Evolutionary conservation across 2,797 vertebrate species (phyloP).

Genomic region (Sus cebifrons): DNA sequence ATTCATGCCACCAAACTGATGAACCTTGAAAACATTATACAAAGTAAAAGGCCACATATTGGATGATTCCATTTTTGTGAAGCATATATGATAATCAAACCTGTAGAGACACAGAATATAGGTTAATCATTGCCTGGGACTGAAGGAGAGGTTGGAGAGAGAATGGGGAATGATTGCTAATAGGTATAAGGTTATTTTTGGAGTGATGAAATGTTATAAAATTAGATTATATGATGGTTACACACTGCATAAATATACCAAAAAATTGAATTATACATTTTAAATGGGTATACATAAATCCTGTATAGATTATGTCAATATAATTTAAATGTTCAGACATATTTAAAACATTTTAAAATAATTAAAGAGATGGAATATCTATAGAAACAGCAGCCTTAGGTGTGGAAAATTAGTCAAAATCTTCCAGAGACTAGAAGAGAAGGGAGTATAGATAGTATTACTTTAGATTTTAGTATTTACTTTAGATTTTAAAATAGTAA

Average conservation of each 20-base stretch:
- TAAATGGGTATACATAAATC: neutral
- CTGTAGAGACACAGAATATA: neutral
- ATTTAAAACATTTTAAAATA: conserved; percentile 21
- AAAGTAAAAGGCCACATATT: conserved; percentile 3
- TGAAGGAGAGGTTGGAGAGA: neutral
- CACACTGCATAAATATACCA: neutral
- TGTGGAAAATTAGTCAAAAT: neutral
- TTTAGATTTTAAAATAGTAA: conserved; percentile 36
- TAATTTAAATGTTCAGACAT: neutral
- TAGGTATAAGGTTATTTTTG: neutral
- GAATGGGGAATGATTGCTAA: neutral
- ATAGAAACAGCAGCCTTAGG: neutral
- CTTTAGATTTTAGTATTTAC: neutral
- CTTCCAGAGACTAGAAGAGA: neutral
- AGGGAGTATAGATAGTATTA: neutral
- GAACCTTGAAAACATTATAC: neutral
- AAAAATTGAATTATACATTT: neutral
- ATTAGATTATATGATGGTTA: neutral
- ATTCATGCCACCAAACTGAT: neutral
- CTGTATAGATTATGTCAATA: neutral
- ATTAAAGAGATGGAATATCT: neutral
- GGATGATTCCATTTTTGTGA: neutral
- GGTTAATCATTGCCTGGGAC: neutral
- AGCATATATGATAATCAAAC: neutral
- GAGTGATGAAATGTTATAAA: neutral